A percentile compares a stretch with the other conserved stretches of the same genome.
phyloP scores from a whole-genome alignment of 1,140 invertebrate genomes.

The Lordiphosa stackelbergi region DNA sequence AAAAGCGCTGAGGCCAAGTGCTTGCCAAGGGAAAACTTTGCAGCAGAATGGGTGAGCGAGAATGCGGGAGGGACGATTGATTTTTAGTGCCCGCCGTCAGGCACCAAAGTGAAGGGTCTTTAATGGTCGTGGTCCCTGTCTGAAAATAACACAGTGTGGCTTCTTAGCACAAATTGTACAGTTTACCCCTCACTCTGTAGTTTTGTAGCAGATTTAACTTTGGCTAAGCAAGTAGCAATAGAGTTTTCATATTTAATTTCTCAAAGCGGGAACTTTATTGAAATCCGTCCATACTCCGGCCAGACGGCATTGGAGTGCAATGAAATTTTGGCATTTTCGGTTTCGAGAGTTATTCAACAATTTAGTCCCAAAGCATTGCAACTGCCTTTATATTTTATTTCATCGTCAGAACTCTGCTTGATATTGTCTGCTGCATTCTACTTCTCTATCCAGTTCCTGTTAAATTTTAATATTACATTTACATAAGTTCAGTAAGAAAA shows the following conservation, averaged over 20 bases:
- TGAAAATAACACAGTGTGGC: too few relatives aligned
- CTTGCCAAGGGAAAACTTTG: slow-evolving; percentile 10
- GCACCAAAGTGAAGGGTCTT: too few relatives aligned
- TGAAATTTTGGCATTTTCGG: slow-evolving; percentile 8
- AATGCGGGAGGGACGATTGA: slow-evolving; percentile 28
- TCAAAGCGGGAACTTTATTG: slow-evolving; percentile 13
- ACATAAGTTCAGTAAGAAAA: too few relatives aligned
- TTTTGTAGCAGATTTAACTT: not conserved
- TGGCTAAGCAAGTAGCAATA: not conserved
- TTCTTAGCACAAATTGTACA: too few relatives aligned
- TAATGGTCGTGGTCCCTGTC: too few relatives aligned
- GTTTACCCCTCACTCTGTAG: too few relatives aligned
- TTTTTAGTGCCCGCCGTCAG: slow-evolving; percentile 19
- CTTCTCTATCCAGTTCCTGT: too few relatives aligned
- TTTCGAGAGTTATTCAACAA: slow-evolving; percentile 7
- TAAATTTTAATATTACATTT: too few relatives aligned
- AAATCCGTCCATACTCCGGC: not conserved
- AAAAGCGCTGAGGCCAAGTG: slow-evolving; percentile 22
- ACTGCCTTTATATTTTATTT: too few relatives aligned
- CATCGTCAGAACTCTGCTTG: too few relatives aligned
- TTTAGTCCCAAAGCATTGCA: too few relatives aligned
- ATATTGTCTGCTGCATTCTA: too few relatives aligned
- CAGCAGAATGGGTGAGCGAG: not conserved
- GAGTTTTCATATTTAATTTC: not conserved
- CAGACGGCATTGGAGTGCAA: not conserved